Conservation (phyloP, 2,797 vertebrate genomes). For the Hafferia zeledoni region DNA sequence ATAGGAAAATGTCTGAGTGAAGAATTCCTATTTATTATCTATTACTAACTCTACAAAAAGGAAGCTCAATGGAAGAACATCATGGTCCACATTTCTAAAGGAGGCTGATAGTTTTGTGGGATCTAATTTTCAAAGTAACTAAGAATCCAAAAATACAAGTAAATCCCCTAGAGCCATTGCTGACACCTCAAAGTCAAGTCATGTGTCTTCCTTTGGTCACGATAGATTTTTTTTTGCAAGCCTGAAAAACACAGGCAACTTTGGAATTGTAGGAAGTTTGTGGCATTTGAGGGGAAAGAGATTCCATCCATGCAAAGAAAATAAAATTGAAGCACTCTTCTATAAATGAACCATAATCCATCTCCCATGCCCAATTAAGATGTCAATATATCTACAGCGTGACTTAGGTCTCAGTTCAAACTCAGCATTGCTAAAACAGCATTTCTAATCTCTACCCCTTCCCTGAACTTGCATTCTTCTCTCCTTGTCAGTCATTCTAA, state of each 20-base stretch:
- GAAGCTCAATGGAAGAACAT: neutral
- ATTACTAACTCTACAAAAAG: neutral
- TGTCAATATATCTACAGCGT: neutral
- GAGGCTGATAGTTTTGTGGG: rapidly evolving
- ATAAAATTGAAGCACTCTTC: neutral
- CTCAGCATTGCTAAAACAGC: neutral
- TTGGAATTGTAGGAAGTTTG: neutral
- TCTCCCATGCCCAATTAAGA: neutral
- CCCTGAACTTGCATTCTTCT: neutral
- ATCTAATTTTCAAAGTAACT: neutral
- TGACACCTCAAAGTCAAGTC: neutral
- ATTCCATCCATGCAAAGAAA: neutral
- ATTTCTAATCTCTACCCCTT: neutral
- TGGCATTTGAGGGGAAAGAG: neutral
- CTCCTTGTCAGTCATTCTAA: neutral
- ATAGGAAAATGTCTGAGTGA: neutral
- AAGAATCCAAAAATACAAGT: neutral
- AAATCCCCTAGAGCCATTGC: neutral
- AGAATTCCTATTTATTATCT: neutral
- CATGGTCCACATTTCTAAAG: neutral
- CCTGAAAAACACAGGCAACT: neutral
- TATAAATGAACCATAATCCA: neutral
- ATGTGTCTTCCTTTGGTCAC: neutral
- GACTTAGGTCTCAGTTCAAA: neutral
- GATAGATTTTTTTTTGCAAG: neutral